A percentile compares a stretch with the other conserved stretches of the same genome.
Conservation (phyloP, 2,797 vertebrate species). For the Cuculus canorus region DNA sequence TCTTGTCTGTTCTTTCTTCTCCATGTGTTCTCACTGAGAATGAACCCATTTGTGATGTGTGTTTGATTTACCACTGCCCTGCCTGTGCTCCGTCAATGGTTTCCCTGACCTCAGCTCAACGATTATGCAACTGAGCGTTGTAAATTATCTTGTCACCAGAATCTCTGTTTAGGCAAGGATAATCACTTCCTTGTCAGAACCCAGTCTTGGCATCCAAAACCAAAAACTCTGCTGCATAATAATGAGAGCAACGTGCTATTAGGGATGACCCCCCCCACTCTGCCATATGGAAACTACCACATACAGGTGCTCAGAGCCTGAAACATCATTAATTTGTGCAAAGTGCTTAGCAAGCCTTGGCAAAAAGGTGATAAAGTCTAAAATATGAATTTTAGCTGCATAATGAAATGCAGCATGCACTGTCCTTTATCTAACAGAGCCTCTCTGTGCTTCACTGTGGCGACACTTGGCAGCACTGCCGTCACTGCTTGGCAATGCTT, state of each 20-base stretch:
- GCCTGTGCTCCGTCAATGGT: constrained; percentile 7
- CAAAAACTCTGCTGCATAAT: constrained; percentile 41
- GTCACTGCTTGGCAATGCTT: background rate
- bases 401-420: background rate
- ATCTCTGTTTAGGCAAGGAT: constrained; percentile 56
- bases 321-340: background rate
- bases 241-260: background rate
- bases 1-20: constrained; percentile 12
- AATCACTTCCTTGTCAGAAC: constrained; percentile 56
- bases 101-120: constrained; percentile 60
- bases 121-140: constrained; percentile 51
- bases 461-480: background rate
- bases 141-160: constrained; percentile 68
- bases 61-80: constrained; percentile 57
- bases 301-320: background rate
- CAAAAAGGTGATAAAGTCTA: background rate
- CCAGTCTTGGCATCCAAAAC: constrained; percentile 14
- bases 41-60: background rate
- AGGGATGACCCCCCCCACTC: background rate
- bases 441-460: background rate
- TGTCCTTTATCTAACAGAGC: background rate
- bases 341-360: background rate
- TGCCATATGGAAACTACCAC: background rate
- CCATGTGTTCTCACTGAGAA: background rate
- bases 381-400: background rate